Evolutionary conservation across 1,140 invertebrate genomes (phyloP), one percentile per base, ranked within the genome.

Genomic region (Camponotus vicinus): DNA sequence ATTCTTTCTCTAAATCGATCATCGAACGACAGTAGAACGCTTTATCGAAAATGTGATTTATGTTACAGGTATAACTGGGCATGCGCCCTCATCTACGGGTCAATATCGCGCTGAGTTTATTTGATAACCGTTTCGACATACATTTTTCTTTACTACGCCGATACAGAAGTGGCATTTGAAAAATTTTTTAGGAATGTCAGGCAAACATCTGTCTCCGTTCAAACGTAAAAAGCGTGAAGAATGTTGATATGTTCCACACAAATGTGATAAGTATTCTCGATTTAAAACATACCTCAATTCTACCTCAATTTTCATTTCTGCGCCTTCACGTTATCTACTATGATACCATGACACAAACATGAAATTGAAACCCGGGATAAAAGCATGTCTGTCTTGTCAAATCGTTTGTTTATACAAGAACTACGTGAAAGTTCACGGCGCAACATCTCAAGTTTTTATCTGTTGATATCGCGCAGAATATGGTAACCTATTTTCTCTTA

Each of bases 291-390:
- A 27, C 27, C 27, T 27, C 27, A 7, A 34, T 32, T 55, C 52
- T 27, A 34, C 67, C 15, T 49, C 32, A 55, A 61, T 67, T 67
- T 77, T 63, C 76, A 66, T 83, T 75, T 9, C 40, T 8, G 8
- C 21, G 52, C 15, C 73, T 52, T 75, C 2, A n/a, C 8, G 5
- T 45, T 27, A 13, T 32, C n/a, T 73, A 78, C n/a, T 27, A 55
- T 32, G 67, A 63, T 40, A 57, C 32, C 70, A 61, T 59, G 59
- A 40, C 82, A 34, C 66, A 80, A 92, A 90, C 75, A 4, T 52
- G 89, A 91, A 91, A 89, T 84, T 71, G 79, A 88, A 92, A 85
- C 82, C 83, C 42, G 21, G 63, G 87, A 91, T 92, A 91, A 92
- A 92, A 92, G 91, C 91, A 73, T 76, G 82, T 87, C 67, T 78